Evolutionary conservation across 2,113 vertebrate genomes (phyloP), one percentile per base, ranked within the genome.

Genomic region (Sylvia atricapilla): DNA sequence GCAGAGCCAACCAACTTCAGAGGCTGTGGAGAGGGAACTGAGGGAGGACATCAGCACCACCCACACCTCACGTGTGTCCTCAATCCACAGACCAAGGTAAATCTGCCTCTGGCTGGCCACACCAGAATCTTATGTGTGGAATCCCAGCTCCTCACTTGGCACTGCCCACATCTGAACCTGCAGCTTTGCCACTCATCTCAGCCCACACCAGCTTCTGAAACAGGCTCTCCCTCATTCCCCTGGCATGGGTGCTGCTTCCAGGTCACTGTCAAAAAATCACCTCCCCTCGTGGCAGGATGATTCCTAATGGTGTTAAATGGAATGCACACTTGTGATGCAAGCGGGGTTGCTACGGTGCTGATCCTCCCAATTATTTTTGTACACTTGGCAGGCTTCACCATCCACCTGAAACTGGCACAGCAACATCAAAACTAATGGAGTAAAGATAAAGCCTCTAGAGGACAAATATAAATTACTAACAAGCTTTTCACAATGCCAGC

Each of bases 81-180:
- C 62, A 56, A 19, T 15, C 35, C 35, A 15, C 17, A 50, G 41
- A 19, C 9, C 41, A 46, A 62, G 67, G 23, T 23, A 62, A 49
- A 63, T 31, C 28, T 59, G 52, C 47, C 46, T 70, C 58, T 6
- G 10, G 28, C 18, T 0, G 1, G 24, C 16, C 18, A 3, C 33
- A 33, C 2, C 1, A 35, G 20, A 33, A n/a, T 30, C 39, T 41
- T 47, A 19, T 55, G 15, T 0, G 0, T 27, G 63, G 39, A 60
- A 87, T 60, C 9, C 33, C 55, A 77, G 27, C 33, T 44, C 9
- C 31, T 78, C 58, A 28, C 43, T 47, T 10, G 13, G 84, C 41
- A 30, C 27, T 43, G 44, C 72, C 16, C 4, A 0, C 44, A n/a
- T 13, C 39, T n/a, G 39, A 72, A 37, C 7, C 41, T 41, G 43